Evolutionary conservation across 2,797 vertebrate species (phyloP).

Genomic region (Sebastes steindachneri): DNA sequence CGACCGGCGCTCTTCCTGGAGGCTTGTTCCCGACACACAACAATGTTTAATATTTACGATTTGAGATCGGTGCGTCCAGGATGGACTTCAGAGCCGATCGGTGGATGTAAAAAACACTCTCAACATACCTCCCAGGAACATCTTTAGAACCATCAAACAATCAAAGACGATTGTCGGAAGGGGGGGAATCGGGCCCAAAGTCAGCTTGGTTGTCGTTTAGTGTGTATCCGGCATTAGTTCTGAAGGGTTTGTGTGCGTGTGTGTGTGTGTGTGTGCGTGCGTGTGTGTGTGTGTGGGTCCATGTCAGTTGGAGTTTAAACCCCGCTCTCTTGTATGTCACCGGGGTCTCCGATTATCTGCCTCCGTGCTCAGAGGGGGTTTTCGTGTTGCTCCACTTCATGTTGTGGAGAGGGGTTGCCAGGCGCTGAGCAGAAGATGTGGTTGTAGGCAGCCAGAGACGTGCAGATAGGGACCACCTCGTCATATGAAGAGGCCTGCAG

Average conservation of each 20-base stretch:
- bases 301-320: slow-evolving; percentile 17
- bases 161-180: too few species aligned
- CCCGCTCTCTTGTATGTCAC: background rate
- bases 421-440: background rate
- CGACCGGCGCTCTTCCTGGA: too few species aligned
- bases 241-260: background rate
- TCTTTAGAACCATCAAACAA: too few species aligned
- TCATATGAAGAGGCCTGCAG: slow-evolving; percentile 15
- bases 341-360: slow-evolving; percentile 18
- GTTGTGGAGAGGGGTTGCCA: background rate
- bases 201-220: too few species aligned
- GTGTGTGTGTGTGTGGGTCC: background rate
- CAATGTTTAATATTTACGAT: too few species aligned
- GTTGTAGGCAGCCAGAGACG: background rate
- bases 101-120: too few species aligned
- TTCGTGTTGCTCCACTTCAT: background rate
- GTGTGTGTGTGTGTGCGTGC: too few species aligned
- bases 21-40: too few species aligned
- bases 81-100: too few species aligned
- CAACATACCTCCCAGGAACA: too few species aligned
- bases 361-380: background rate
- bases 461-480: background rate
- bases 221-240: background rate
- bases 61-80: too few species aligned
- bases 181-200: too few species aligned